phyloP scores from a whole-genome alignment of 2,797 vertebrate genomes.

The Rhinella marina region DNA sequence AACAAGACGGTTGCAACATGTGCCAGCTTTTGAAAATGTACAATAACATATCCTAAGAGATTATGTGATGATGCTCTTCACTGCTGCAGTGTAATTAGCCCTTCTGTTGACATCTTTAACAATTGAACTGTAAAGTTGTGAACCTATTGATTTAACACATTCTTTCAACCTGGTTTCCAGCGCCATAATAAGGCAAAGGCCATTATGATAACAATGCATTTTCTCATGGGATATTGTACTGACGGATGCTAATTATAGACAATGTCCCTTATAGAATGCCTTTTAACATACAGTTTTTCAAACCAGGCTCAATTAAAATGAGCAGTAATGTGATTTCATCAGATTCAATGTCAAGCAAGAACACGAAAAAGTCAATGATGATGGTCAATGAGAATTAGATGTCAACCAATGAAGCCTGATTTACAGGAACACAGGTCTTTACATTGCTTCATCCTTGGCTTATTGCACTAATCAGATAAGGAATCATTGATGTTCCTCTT shows the following conservation, averaged over 20 bases:
- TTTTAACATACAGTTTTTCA: constrained; percentile 30
- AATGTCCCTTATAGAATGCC: constrained; percentile 23
- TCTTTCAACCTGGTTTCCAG: constrained; percentile 50
- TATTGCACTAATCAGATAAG: constrained; percentile 61
- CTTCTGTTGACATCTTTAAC: constrained; percentile 31
- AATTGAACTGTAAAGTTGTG: constrained; percentile 59
- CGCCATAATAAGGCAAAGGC: constrained; percentile 44
- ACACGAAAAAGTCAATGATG: constrained; percentile 47
- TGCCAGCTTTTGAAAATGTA: neutral
- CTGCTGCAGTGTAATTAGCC: constrained; percentile 43
- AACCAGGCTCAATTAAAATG: constrained; percentile 32
- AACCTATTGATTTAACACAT: constrained; percentile 57
- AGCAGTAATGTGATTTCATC: constrained; percentile 48
- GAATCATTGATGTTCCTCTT: constrained; percentile 66
- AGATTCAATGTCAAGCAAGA: constrained; percentile 36
- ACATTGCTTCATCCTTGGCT: neutral
- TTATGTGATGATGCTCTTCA: constrained; percentile 31
- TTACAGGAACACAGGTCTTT: constrained; percentile 26
- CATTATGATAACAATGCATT: constrained; percentile 54
- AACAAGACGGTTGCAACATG: neutral
- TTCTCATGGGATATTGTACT: constrained; percentile 45
- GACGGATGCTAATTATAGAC: constrained; percentile 51
- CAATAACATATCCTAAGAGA: constrained; percentile 39
- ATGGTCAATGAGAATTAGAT: constrained; percentile 58
- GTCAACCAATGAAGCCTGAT: constrained; percentile 52